Percentiles rank a stretch among this genome's conserved stretches.
These are phyloP conservation scores for Nematolebias whitei DNA, from an alignment of 2,113 vertebrate genomes.

Conservation along the genomic window DNA sequence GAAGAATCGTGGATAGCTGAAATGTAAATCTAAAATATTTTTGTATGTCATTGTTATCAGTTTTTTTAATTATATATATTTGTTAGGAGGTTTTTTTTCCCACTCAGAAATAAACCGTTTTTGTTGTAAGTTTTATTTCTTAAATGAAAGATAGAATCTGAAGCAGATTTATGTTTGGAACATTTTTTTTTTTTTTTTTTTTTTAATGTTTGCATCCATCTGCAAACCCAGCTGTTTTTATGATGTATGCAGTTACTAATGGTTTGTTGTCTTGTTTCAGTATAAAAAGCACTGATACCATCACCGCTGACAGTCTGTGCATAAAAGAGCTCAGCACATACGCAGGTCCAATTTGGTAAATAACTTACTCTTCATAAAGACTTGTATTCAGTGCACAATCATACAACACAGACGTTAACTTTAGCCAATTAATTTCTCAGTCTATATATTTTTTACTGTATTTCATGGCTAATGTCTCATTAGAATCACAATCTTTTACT, in stretches of 20 bases:
- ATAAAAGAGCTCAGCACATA: neutral
- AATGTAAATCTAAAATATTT: conserved; percentile 11
- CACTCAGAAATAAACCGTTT: conserved; percentile 1
- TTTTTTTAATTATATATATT: neutral
- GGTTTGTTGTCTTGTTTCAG: neutral
- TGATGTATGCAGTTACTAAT: neutral
- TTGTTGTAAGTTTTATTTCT: conserved; percentile 3
- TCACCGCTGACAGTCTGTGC: neutral
- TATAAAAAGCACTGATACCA: neutral
- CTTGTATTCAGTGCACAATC: neutral
- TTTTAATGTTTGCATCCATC: neutral
- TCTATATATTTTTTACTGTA: neutral
- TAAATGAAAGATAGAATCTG: neutral
- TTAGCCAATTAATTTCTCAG: neutral
- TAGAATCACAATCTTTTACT: neutral
- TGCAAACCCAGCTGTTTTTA: neutral
- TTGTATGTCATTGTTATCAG: neutral
- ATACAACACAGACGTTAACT: neutral
- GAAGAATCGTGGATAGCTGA: conserved; percentile 6
- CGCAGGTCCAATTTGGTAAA: no score
- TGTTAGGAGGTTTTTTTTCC: conserved; percentile 20
- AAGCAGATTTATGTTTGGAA: neutral
- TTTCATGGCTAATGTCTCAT: neutral
- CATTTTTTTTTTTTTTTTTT: neutral
- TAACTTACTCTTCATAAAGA: neutral